phyloP scores from a whole-genome alignment of 2,113 vertebrate genomes.

The Catharus fuscescens region DNA sequence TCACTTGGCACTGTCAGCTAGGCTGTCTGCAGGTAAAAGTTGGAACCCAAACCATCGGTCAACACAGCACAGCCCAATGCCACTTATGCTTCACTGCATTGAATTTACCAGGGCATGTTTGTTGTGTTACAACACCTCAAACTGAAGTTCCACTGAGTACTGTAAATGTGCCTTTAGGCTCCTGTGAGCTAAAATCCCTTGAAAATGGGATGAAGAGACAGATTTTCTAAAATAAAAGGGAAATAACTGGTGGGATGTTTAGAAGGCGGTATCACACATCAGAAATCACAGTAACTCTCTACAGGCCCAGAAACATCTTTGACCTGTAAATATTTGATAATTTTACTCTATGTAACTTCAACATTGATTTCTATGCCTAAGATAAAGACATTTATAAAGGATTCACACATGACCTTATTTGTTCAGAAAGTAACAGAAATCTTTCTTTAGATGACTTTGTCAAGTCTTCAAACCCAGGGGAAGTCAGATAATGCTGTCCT shows the following conservation, averaged over 20 bases:
- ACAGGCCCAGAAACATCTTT: not conserved
- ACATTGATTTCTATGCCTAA: not conserved
- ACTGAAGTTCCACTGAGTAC: not conserved
- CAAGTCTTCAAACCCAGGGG: not conserved
- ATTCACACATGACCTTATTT: not conserved
- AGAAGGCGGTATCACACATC: not conserved
- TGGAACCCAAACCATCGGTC: not conserved
- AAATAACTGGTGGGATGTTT: not conserved
- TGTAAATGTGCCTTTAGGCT: not conserved
- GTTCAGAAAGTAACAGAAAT: not conserved
- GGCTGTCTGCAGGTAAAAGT: not conserved
- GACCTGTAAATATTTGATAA: not conserved
- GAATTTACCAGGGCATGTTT: not conserved
- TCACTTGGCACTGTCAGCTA: not conserved
- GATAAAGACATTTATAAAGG: not conserved
- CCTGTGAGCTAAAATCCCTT: not conserved
- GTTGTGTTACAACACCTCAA: not conserved
- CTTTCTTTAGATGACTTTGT: not conserved
- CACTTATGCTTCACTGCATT: fast-evolving
- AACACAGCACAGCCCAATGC: not conserved
- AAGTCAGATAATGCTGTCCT: not conserved
- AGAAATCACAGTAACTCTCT: not conserved
- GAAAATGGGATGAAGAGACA: not conserved
- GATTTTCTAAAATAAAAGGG: not conserved
- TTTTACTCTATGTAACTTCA: not conserved